Conservation (phyloP, 2,113 vertebrate genomes). For the Cinclus mexicanus region DNA sequence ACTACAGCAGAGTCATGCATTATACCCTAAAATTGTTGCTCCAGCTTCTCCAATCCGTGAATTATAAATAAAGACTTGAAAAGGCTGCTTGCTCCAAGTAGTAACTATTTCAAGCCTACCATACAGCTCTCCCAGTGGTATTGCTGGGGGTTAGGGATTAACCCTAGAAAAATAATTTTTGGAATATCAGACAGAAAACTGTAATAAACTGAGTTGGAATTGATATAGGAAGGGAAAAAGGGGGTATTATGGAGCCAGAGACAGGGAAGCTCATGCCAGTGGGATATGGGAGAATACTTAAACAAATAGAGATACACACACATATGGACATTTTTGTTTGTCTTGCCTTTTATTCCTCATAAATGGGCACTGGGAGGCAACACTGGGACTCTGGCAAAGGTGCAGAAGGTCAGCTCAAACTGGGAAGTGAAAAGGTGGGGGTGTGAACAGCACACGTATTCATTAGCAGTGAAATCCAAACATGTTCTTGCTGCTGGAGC, state of each 20-base stretch:
- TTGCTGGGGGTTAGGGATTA: constrained; percentile 49
- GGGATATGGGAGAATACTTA: background rate
- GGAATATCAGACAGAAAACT: constrained; percentile 27
- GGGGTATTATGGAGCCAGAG: background rate
- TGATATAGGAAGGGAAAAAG: background rate
- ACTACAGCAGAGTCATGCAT: background rate
- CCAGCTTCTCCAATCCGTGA: background rate
- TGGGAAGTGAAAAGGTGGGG: background rate
- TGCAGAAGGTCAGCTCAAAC: background rate
- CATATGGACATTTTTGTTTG: accelerated
- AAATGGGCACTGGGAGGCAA: background rate
- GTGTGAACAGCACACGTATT: background rate
- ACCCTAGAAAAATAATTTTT: constrained; percentile 63
- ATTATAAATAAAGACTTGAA: background rate
- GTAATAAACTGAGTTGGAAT: constrained; percentile 39
- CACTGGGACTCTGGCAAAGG: background rate
- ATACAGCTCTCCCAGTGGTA: background rate
- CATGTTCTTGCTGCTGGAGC: accelerated
- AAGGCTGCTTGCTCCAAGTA: background rate
- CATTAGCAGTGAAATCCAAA: background rate
- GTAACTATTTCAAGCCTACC: constrained; percentile 45
- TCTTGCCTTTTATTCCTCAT: background rate
- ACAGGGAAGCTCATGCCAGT: background rate
- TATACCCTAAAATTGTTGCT: background rate
- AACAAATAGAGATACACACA: background rate